phyloP scores from a whole-genome alignment of 2,797 vertebrate species.

The Xerus rutilus region DNA sequence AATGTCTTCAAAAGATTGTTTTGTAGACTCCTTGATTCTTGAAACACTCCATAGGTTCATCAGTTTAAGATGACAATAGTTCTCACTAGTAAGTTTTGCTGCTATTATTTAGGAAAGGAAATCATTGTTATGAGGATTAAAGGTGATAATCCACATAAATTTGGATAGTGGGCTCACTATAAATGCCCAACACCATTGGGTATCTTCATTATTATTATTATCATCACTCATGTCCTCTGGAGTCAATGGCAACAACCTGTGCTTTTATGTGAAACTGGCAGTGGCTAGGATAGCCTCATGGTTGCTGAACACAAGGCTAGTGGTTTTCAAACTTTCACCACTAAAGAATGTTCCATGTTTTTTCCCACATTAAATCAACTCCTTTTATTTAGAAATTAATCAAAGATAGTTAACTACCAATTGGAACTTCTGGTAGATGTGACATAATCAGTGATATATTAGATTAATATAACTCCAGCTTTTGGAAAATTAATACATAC shows the following conservation, averaged over 20 bases:
- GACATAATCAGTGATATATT: background rate
- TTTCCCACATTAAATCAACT: background rate
- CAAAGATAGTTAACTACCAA: background rate
- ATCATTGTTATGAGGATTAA: background rate
- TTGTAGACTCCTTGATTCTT: conserved; percentile 11
- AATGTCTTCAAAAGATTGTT: background rate
- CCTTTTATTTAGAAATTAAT: background rate
- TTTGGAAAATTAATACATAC: conserved; percentile 14
- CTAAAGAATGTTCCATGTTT: background rate
- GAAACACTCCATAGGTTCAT: background rate
- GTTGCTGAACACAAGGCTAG: background rate
- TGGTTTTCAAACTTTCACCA: background rate
- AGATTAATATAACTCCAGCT: conserved; percentile 6
- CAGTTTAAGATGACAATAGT: background rate
- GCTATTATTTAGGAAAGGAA: conserved; percentile 55
- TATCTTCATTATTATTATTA: background rate
- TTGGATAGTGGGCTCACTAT: background rate
- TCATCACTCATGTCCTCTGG: fast-evolving
- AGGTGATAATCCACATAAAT: background rate
- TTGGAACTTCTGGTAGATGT: conserved; percentile 5
- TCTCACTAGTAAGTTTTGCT: background rate
- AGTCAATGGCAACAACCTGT: background rate
- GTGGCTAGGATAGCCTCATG: background rate
- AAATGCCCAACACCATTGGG: background rate
- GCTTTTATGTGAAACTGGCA: background rate